Evolutionary conservation across 2,888 invertebrate genomes (phyloP).

Genomic region (Aphelenchoides bicaudatus): DNA sequence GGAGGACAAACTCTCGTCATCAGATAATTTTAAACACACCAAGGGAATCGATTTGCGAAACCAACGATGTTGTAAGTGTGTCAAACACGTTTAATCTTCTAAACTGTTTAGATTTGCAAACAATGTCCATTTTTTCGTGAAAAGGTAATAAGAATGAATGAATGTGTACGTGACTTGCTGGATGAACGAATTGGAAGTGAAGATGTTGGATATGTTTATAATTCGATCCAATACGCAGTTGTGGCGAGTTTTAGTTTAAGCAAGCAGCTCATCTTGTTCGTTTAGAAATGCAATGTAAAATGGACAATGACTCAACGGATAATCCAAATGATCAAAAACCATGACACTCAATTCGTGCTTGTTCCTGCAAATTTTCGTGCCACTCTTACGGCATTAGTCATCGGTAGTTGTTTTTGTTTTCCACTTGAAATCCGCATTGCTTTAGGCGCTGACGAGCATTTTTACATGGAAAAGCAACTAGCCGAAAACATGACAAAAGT

Average conservation of each 20-base stretch:
- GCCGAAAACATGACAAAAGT: constrained; percentile 8
- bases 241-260: neutral
- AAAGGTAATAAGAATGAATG: neutral
- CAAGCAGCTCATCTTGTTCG: neutral
- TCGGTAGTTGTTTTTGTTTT: too few relatives aligned
- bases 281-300: constrained; percentile 9
- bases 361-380: neutral
- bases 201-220: neutral
- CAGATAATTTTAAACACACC: neutral
- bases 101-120: constrained; percentile 8
- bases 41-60: neutral
- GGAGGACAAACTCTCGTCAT: neutral
- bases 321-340: constrained; percentile 8
- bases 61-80: constrained; percentile 15
- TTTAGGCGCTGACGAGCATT: constrained; percentile 5
- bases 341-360: neutral
- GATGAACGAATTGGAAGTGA: neutral
- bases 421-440: too few relatives aligned
- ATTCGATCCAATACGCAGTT: constrained; percentile 3
- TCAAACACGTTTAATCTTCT: neutral
- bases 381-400: constrained; percentile 13
- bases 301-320: constrained; percentile 9
- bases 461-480: constrained; percentile 9
- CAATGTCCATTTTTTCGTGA: constrained; percentile 19
- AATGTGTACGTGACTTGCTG: constrained; percentile 5